These are phyloP conservation scores for Enteromius anoplus DNA, from an alignment of 2,797 vertebrate genomes.

Conservation along the genomic window DNA sequence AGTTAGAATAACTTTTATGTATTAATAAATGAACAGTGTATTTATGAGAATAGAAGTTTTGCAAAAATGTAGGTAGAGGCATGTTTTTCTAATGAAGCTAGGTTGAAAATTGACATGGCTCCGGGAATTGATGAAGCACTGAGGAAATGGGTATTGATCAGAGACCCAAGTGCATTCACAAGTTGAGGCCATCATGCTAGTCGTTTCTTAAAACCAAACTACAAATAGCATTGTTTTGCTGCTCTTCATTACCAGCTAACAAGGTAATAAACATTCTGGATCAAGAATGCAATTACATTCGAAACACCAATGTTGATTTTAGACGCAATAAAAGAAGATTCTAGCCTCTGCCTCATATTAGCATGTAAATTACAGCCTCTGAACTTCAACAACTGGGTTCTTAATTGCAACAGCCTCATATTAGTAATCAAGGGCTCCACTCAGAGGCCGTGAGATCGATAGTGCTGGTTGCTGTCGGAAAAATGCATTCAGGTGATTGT, in stretches of 20 bases:
- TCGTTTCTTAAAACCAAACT: neutral
- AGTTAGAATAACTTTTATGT: no score
- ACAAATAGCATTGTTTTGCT: slow-evolving; percentile 7
- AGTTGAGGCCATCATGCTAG: slow-evolving; percentile 14
- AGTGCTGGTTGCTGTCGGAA: slow-evolving; percentile 23
- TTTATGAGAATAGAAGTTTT: neutral
- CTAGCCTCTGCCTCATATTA: slow-evolving; percentile 27
- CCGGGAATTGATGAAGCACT: slow-evolving; percentile 3
- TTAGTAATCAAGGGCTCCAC: slow-evolving; percentile 48
- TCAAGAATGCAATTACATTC: slow-evolving; percentile 29
- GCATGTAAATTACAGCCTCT: slow-evolving; percentile 41
- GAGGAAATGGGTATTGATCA: slow-evolving; percentile 46
- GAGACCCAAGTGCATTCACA: slow-evolving; percentile 5
- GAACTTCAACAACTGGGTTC: slow-evolving; percentile 41
- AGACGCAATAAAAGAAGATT: slow-evolving; percentile 6
- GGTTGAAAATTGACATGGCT: slow-evolving; percentile 2
- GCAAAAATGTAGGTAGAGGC: neutral
- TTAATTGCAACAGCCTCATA: slow-evolving; percentile 40
- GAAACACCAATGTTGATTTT: slow-evolving; percentile 36
- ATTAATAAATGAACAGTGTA: no score
- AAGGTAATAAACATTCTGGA: slow-evolving; percentile 25
- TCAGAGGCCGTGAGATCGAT: slow-evolving; percentile 46
- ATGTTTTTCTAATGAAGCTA: neutral
- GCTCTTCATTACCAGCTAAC: slow-evolving; percentile 5
- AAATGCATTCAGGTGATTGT: slow-evolving; percentile 36